Evolutionary conservation across 2,888 invertebrate species (phyloP), one percentile per base, ranked within the genome.

Genomic region (Lepidonotus clava): DNA sequence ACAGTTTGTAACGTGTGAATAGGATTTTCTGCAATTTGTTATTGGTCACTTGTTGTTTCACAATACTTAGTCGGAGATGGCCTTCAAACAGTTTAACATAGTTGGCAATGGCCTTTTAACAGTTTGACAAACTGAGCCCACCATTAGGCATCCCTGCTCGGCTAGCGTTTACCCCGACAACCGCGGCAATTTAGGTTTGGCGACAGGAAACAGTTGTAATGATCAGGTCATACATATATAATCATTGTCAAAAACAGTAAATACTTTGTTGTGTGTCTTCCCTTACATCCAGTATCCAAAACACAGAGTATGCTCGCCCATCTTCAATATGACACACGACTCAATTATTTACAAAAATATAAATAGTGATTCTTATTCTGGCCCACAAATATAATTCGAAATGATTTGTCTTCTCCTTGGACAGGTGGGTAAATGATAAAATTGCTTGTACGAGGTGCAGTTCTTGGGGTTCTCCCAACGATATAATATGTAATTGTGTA

Each of bases 321-420:
- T 5, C 34, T 36, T 71, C 38, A 38, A 71, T 71, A 71, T 71
- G 71, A 71, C 71, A 71, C 67, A 32, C 67, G 8, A n/a, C n/a
- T n/a, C 56, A 61, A 2, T 38, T 71, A 71, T 71, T 71, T 71
- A 71, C 71, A 71, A 71, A 71, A 71, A 71, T 71, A 71, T 71
- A 71, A 71, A 71, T 71, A 71, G 71, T 71, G 71, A 36, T 71
- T 71, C 38, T 38, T 24, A 14, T 71, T 38, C 2, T 21, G 38
- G 34, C 71, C 71, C 71, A 71, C 71, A 71, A 71, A 71, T 71
- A 71, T 71, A 71, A n/a, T 38, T n/a, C 38, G 0, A 71, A 71
- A 36, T 34, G 24, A 36, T 71, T 38, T 18, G 34, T 38, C 38
- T 61, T 61, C n/a, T 61, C 61, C 21, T 28, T 71, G 71, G 71